Conservation (phyloP, 2,113 vertebrate species). For the Marmota monax region DNA sequence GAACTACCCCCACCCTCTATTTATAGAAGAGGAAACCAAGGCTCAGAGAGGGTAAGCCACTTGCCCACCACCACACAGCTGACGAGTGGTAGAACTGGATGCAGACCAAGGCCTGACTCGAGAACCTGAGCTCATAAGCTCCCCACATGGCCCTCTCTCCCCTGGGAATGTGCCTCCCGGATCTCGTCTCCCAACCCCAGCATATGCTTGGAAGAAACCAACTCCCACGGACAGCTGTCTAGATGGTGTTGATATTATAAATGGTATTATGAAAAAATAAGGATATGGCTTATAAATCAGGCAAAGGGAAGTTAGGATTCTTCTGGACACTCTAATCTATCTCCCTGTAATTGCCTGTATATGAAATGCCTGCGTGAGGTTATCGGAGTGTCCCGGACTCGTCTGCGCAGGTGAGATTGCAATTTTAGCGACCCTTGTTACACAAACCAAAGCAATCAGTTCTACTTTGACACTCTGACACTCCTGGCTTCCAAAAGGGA, state of each 20-base stretch:
- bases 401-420: conserved; percentile 67
- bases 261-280: conserved; percentile 80
- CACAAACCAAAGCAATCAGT: conserved; percentile 63
- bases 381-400: conserved; percentile 34
- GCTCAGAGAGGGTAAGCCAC: not conserved
- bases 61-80: not conserved
- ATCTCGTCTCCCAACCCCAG: not conserved
- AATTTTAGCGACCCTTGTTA: conserved; percentile 72
- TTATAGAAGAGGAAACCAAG: not conserved
- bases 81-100: not conserved
- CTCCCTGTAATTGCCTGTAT: conserved; percentile 78
- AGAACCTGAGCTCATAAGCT: not conserved
- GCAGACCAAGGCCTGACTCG: not conserved
- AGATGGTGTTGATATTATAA: conserved; percentile 75
- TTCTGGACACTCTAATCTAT: conserved; percentile 79
- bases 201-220: conserved; percentile 39
- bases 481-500: conserved; percentile 34
- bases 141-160: not conserved
- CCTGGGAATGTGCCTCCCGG: not conserved
- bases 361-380: conserved; percentile 69
- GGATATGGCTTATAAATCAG: conserved; percentile 79
- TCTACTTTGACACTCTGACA: conserved; percentile 46
- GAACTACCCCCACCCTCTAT: not conserved
- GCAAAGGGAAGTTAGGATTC: conserved; percentile 80
- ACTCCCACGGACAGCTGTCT: conserved; percentile 70